A percentile compares a stretch with the other conserved stretches of the same genome.
phyloP scores from a whole-genome alignment of 2,888 invertebrate species.

The Copidosoma aretas region DNA sequence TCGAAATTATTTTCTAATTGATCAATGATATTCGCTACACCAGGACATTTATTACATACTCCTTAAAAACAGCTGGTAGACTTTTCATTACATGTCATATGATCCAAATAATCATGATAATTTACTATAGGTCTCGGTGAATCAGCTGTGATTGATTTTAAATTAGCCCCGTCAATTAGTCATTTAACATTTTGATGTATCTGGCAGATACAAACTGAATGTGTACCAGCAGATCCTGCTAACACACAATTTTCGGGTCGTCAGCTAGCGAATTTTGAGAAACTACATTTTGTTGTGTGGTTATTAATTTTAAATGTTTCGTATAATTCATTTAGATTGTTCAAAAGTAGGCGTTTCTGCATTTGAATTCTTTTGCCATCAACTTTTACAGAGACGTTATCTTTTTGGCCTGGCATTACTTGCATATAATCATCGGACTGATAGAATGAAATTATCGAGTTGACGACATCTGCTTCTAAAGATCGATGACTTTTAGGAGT shows the following conservation, averaged over 20 bases:
- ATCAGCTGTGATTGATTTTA: neutral
- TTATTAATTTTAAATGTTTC: neutral
- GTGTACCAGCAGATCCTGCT: conserved; percentile 2
- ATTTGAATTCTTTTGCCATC: neutral
- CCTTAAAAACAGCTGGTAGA: neutral
- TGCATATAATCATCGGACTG: conserved; percentile 8
- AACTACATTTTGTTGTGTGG: neutral
- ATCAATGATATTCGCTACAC: neutral
- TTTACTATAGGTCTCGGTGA: too few relatives aligned
- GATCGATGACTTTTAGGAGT: too few relatives aligned
- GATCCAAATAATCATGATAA: neutral
- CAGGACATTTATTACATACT: neutral
- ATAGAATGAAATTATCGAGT: conserved; percentile 4
- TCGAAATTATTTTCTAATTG: neutral
- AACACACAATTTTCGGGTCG: neutral
- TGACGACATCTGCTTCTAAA: too few relatives aligned
- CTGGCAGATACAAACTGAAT: neutral
- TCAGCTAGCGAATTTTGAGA: neutral
- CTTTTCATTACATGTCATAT: conserved; percentile 1
- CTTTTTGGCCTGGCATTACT: conserved; percentile 11
- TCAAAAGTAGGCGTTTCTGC: neutral
- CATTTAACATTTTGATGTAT: neutral
- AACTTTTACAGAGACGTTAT: conserved; percentile 2
- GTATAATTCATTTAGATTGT: neutral
- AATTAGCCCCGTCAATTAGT: neutral